phyloP scores from a whole-genome alignment of 2,797 vertebrate genomes.

The Danio kyathit region DNA sequence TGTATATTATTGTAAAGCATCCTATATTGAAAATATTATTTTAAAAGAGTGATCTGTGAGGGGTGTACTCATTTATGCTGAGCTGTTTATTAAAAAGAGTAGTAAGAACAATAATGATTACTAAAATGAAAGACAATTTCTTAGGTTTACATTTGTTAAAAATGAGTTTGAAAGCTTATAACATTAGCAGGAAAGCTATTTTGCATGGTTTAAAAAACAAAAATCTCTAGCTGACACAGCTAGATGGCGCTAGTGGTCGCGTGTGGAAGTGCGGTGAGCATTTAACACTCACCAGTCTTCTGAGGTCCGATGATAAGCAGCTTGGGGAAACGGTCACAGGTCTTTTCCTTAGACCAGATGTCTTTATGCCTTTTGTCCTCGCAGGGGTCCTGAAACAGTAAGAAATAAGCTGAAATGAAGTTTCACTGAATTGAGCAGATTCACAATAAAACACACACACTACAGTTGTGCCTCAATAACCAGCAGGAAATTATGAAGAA shows the following conservation, averaged over 20 bases:
- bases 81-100: too few species aligned
- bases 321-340: constrained; percentile 97
- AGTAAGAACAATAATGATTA: too few species aligned
- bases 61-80: too few species aligned
- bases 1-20: too few species aligned
- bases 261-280: background rate
- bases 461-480: constrained; percentile 40
- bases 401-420: constrained; percentile 28
- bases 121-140: too few species aligned
- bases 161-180: too few species aligned
- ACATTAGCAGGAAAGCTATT: too few species aligned
- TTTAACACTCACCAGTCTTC: constrained; percentile 89
- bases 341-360: constrained; percentile 99
- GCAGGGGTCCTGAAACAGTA: constrained; percentile 90
- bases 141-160: too few species aligned
- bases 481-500: constrained; percentile 1
- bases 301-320: constrained; percentile 97
- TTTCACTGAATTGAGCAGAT: constrained; percentile 19
- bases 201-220: too few species aligned
- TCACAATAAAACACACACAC: constrained; percentile 6
- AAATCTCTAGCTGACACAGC: constrained; percentile 3
- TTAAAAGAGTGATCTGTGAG: too few species aligned
- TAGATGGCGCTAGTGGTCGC: constrained; percentile 48
- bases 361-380: constrained; percentile 99
- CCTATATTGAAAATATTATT: too few species aligned